Evolutionary conservation across 2,113 vertebrate genomes (phyloP).

Genomic region (Heloderma charlesbogerti): DNA sequence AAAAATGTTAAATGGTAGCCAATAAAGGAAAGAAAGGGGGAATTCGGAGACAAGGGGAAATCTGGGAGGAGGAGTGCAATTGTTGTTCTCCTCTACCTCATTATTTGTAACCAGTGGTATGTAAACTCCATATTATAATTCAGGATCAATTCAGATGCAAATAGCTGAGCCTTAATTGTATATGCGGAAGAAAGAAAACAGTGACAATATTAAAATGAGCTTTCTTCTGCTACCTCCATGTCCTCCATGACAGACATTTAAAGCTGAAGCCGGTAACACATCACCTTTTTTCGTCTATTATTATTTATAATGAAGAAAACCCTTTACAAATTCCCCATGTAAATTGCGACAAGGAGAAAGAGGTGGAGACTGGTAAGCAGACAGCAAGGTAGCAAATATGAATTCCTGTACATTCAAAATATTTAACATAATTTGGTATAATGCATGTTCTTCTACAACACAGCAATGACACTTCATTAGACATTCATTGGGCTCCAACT

Average conservation of each 20-base stretch:
- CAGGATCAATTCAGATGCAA: conserved; percentile 75
- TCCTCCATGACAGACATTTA: conserved; percentile 45
- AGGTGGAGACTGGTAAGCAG: conserved; percentile 10
- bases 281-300: background rate
- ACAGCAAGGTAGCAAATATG: conserved; percentile 32
- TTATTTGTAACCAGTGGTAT: conserved; percentile 68
- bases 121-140: conserved; percentile 67
- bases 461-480: conserved; percentile 5
- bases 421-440: conserved; percentile 40
- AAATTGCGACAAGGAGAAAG: conserved; percentile 52
- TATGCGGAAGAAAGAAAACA: conserved; percentile 62
- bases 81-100: conserved; percentile 54
- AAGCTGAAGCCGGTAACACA: conserved; percentile 51
- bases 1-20: conserved; percentile 54
- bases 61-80: conserved; percentile 49
- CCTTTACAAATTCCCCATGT: conserved; percentile 51
- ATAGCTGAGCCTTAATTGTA: conserved; percentile 71
- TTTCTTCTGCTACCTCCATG: conserved; percentile 45
- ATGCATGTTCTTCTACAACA: conserved; percentile 8
- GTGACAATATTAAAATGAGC: conserved; percentile 60
- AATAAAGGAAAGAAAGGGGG: conserved; percentile 43
- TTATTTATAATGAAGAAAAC: conserved; percentile 61
- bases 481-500: conserved; percentile 15
- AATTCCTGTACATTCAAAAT: conserved; percentile 50
- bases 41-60: conserved; percentile 50